These are phyloP conservation scores for Ptilodon capucinus DNA, from an alignment of 2,888 invertebrate species.

Conservation along the genomic window DNA sequence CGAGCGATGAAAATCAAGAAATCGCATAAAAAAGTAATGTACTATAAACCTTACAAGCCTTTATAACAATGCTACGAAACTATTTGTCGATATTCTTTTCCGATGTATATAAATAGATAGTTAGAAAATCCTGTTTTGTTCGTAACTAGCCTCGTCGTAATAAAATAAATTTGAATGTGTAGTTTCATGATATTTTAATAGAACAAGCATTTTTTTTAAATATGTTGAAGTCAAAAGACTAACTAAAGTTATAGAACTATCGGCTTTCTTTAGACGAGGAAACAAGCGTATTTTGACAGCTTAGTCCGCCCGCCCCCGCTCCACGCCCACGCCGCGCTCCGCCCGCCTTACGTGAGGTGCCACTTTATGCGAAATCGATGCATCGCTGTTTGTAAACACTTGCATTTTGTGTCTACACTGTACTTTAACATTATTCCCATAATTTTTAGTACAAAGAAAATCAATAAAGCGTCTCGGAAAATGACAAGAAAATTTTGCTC, in stretches of 20 bases:
- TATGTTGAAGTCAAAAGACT: too few species aligned
- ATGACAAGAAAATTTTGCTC: not conserved
- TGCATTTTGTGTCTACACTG: constrained; percentile 41
- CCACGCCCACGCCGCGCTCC: constrained; percentile 5
- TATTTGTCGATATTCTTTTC: too few species aligned
- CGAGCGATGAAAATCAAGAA: not conserved
- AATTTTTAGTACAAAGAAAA: not conserved
- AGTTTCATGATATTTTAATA: too few species aligned
- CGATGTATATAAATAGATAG: too few species aligned
- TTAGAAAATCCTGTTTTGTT: too few species aligned
- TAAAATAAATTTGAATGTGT: too few species aligned
- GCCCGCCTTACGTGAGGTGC: constrained; percentile 29
- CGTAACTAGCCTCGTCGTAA: too few species aligned
- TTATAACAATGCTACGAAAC: too few species aligned
- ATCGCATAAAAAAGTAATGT: too few species aligned
- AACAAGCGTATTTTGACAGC: not conserved
- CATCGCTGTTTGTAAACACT: constrained; percentile 79
- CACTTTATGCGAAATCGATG: constrained; percentile 82
- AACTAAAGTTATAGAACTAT: not conserved
- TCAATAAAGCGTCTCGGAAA: not conserved
- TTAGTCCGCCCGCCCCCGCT: constrained; percentile 20
- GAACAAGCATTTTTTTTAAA: too few species aligned
- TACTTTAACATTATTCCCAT: constrained; percentile 7
- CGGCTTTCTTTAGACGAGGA: not conserved
- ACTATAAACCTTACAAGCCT: too few species aligned